Percentiles rank a stretch among this genome's conserved stretches.
Evolutionary conservation across 2,113 vertebrate species (phyloP).

Genomic region (Gnathonemus longibarbis): DNA sequence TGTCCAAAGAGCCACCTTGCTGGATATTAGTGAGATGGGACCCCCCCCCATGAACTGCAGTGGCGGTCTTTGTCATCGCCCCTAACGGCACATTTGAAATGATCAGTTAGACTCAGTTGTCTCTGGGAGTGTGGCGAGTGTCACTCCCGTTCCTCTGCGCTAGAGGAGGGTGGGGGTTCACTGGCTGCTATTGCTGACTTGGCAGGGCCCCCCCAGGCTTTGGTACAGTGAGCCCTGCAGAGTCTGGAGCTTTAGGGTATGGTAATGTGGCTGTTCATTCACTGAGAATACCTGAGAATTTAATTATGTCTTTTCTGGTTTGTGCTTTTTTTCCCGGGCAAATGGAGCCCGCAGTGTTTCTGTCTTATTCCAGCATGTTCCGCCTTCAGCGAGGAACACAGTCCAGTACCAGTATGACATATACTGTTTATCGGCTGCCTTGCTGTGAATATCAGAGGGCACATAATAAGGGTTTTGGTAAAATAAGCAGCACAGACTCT

Average conservation of each 20-base stretch:
- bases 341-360: background rate
- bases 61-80: slow-evolving; percentile 21
- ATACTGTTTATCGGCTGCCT: background rate
- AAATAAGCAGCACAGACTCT: background rate
- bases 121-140: background rate
- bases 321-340: background rate
- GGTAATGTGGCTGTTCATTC: background rate
- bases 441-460: background rate
- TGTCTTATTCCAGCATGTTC: background rate
- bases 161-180: background rate
- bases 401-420: background rate
- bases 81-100: slow-evolving; percentile 28
- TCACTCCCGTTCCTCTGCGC: too few relatives aligned
- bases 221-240: background rate
- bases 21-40: background rate
- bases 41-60: slow-evolving; percentile 28
- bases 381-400: background rate
- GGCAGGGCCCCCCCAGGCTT: background rate
- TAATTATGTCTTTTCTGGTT: background rate
- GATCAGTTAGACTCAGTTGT: slow-evolving; percentile 20
- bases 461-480: background rate
- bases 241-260: background rate
- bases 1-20: background rate
- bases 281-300: background rate
- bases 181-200: background rate